A percentile compares a stretch with the other conserved stretches of the same genome.
phyloP scores from a whole-genome alignment of 2,113 vertebrate species.

The Bufo gargarizans region DNA sequence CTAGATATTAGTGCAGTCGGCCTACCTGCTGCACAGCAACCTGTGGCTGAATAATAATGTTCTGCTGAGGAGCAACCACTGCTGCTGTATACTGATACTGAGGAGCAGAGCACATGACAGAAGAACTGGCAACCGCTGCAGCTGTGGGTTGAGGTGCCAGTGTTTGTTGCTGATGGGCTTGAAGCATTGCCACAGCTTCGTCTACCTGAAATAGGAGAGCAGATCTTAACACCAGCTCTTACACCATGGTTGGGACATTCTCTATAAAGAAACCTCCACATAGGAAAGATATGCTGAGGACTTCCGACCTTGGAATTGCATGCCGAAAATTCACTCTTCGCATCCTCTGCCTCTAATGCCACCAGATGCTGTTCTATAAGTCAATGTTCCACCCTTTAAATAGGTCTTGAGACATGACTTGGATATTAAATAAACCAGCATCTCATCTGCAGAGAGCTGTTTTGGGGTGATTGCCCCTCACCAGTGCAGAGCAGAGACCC shows the following conservation, averaged over 20 bases:
- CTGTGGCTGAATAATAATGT: slow-evolving; percentile 90
- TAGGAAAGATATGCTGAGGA: no score
- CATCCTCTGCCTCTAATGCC: no score
- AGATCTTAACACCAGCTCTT: not conserved
- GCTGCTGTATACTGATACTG: slow-evolving; percentile 94
- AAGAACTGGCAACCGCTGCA: slow-evolving; percentile 73
- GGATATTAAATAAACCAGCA: no score
- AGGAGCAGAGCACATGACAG: slow-evolving; percentile 85
- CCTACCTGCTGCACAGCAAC: slow-evolving; percentile 95
- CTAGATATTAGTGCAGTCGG: no score
- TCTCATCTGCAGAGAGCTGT: no score
- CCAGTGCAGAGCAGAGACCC: no score
- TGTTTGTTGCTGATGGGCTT: slow-evolving; percentile 78
- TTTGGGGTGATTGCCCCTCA: no score
- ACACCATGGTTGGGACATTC: not conserved
- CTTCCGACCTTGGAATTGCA: no score
- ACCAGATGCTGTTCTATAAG: no score
- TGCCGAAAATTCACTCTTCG: no score
- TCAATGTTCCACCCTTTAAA: no score
- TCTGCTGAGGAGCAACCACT: slow-evolving; percentile 94
- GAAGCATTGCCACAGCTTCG: slow-evolving; percentile 97
- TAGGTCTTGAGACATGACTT: no score
- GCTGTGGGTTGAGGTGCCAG: slow-evolving; percentile 59
- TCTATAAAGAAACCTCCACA: not conserved
- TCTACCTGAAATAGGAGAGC: slow-evolving; percentile 81